These are phyloP conservation scores for Coccyzus lansbergi DNA, from an alignment of 2,797 vertebrate species.

Conservation along the genomic window DNA sequence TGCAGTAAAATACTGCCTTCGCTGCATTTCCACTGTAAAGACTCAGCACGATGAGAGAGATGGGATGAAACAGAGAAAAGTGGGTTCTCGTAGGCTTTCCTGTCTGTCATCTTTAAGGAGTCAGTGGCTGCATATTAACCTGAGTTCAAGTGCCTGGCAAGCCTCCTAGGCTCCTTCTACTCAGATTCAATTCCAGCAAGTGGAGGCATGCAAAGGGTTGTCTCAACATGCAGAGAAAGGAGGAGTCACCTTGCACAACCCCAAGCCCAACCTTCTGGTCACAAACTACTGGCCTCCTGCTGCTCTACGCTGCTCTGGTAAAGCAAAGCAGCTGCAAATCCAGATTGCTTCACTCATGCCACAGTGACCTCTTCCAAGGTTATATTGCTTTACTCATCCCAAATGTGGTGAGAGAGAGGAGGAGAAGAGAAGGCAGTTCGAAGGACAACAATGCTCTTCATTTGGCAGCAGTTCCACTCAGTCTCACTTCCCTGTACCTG, in stretches of 20 bases:
- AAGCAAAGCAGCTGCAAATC: background rate
- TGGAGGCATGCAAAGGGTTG: background rate
- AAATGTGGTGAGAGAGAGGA: background rate
- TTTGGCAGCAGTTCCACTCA: background rate
- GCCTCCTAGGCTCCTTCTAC: background rate
- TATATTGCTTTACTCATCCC: background rate
- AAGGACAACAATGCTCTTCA: background rate
- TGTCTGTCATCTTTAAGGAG: background rate
- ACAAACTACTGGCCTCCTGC: background rate
- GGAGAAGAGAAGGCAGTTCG: background rate
- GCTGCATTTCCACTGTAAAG: background rate
- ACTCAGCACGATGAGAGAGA: background rate
- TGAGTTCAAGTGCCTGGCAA: background rate
- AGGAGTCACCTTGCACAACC: background rate
- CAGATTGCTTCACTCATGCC: background rate
- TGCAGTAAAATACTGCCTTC: background rate
- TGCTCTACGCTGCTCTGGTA: background rate
- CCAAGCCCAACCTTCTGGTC: background rate
- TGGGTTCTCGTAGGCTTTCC: background rate
- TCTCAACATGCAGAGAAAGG: accelerated
- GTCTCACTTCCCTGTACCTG: background rate
- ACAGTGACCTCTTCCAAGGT: background rate
- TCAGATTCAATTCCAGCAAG: background rate
- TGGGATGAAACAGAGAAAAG: background rate
- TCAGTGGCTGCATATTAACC: background rate